Evolutionary conservation across 2,888 invertebrate genomes (phyloP).

Genomic region (Drosophila kanekoi): DNA sequence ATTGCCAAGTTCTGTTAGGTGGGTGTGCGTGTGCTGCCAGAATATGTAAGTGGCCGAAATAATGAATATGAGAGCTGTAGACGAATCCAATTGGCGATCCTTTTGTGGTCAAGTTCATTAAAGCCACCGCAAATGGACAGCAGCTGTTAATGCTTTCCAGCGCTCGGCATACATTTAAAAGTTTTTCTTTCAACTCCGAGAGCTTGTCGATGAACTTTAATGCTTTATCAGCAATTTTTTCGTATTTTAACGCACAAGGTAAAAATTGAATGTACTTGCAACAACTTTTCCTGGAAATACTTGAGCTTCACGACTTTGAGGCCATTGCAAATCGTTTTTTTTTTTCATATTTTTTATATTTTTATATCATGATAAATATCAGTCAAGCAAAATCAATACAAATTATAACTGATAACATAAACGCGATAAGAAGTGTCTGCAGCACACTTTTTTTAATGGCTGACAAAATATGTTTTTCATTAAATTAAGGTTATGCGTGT

Average conservation of each 20-base stretch:
- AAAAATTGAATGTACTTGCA: constrained; percentile 34
- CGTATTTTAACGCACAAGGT: constrained; percentile 36
- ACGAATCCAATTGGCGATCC: constrained; percentile 53
- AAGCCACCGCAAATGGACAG: constrained; percentile 67
- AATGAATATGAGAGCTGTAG: constrained; percentile 15
- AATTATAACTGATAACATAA: constrained; percentile 45
- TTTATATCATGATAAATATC: constrained; percentile 20
- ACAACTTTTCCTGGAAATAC: constrained; percentile 64
- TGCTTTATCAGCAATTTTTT: constrained; percentile 61
- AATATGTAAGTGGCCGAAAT: constrained; percentile 70
- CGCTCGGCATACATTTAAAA: constrained; percentile 15
- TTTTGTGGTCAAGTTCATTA: constrained; percentile 66
- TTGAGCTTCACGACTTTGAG: constrained; percentile 39
- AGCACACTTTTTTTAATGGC: constrained; percentile 8
- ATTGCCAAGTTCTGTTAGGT: constrained; percentile 31
- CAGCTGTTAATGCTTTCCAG: constrained; percentile 63
- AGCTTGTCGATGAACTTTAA: constrained; percentile 33
- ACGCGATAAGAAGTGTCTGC: constrained; percentile 9
- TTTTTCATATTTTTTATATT: too few relatives aligned
- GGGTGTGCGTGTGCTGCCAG: constrained; percentile 59
- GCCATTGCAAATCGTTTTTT: constrained; percentile 48
- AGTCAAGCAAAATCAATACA: constrained; percentile 45
- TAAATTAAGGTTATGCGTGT: not conserved
- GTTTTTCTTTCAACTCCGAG: constrained; percentile 10
- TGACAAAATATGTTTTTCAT: constrained; percentile 1